Evolutionary conservation across 92 coral and sea anemone genomes (phyloP).

Genomic region (Siderastrea radians): DNA sequence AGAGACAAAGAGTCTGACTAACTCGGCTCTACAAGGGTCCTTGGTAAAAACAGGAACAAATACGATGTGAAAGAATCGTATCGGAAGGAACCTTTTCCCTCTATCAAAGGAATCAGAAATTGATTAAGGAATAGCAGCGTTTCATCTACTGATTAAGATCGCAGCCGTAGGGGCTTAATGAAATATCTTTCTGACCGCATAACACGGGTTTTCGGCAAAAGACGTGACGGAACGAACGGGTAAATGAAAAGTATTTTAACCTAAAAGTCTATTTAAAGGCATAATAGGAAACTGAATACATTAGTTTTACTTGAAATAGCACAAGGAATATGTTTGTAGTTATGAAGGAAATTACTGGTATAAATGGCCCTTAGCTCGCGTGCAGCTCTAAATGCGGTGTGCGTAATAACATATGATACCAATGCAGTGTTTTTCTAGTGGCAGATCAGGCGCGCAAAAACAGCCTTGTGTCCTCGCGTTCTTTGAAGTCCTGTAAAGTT

Average conservation of each 20-base stretch:
- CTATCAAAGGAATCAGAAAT: slow-evolving; percentile 16
- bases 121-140: background rate
- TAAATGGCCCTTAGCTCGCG: slow-evolving; percentile 22
- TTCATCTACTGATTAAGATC: background rate
- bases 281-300: slow-evolving; percentile 23
- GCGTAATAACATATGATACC: background rate
- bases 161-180: slow-evolving; percentile 18
- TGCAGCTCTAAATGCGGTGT: slow-evolving; percentile 16
- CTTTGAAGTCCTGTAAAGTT: background rate
- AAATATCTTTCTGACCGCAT: slow-evolving; percentile 39
- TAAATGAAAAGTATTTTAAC: slow-evolving; percentile 7
- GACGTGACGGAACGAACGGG: slow-evolving; percentile 44
- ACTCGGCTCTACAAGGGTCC: too few relatives aligned
- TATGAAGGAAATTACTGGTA: slow-evolving; percentile 10
- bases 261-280: slow-evolving; percentile 30
- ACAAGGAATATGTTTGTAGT: slow-evolving; percentile 17
- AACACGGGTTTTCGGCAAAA: slow-evolving; percentile 21
- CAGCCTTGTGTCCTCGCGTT: background rate
- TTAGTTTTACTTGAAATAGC: slow-evolving; percentile 23
- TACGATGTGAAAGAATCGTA: background rate
- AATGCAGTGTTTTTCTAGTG: background rate
- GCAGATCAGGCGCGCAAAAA: background rate
- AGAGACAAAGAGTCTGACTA: too few relatives aligned
- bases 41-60: too few relatives aligned
- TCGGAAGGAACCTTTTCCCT: slow-evolving; percentile 24